Evolutionary conservation across 2,797 vertebrate genomes (phyloP).

Genomic region (Chlorospingus flavigularis): DNA sequence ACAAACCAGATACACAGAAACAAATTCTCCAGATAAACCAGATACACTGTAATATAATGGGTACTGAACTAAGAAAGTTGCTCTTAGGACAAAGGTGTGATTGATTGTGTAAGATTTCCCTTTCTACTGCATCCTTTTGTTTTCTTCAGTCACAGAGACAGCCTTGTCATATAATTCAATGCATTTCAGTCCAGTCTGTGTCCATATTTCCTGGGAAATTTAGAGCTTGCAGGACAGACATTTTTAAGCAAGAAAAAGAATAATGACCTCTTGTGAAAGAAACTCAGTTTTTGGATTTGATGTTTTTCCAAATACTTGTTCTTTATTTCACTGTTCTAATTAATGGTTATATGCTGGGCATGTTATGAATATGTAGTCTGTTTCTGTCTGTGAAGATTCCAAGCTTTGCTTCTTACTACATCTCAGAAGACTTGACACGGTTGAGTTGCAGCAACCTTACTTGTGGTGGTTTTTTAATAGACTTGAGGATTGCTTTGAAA

Average conservation of each 20-base stretch:
- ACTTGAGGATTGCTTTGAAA: not conserved
- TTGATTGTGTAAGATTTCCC: not conserved
- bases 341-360: not conserved
- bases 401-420: not conserved
- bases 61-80: not conserved
- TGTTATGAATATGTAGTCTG: not conserved
- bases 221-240: not conserved
- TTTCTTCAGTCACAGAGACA: not conserved
- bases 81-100: not conserved
- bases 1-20: not conserved
- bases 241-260: not conserved
- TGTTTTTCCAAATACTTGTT: not conserved
- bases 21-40: not conserved
- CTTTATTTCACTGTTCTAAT: not conserved
- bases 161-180: not conserved
- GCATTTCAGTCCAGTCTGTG: not conserved
- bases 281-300: not conserved
- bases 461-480: not conserved
- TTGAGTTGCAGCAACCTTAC: not conserved
- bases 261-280: not conserved
- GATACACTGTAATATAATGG: not conserved
- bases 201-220: not conserved
- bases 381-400: not conserved
- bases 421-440: not conserved
- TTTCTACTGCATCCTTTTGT: not conserved